Evolutionary conservation across 2,888 invertebrate genomes (phyloP), one percentile per base, ranked within the genome.

Genomic region (Drosophila robusta): DNA sequence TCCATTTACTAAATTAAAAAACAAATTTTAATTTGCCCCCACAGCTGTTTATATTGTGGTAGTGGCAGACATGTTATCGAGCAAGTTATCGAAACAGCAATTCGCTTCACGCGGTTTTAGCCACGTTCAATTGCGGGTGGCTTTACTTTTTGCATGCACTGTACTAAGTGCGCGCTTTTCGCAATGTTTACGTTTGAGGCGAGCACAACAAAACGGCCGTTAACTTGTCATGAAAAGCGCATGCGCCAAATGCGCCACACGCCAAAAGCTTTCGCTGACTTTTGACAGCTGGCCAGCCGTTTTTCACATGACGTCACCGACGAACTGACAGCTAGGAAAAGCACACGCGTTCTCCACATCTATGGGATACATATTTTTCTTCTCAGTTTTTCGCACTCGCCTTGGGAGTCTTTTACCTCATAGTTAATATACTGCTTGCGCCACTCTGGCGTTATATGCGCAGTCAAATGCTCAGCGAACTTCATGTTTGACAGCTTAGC

Each of bases 401-500:
- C 51, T 52, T 47, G 18, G 14, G 26, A n/a, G 26, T n/a, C 7
- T 11, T 70, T 76, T 89, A 95, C 95, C 94, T 95, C 95, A 93
- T 95, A 95, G 90, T 94, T 95, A 87, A 95, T 95, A 76, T 95
- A 98, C 91, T 98, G 97, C 91, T 97, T 97, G 78, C 97, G 94
- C 97, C 97, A 97, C 94, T 98, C 97, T 65, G 97, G 97, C 60
- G 97, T 98, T 77, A 98, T 96, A 90, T 98, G 97, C 39, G 97
- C 96, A 39, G 95, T 93, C 71, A 97, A 93, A 93, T 97, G 97
- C 92, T 98, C 97, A 11, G 97, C 96, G 91, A 98, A 97, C 94
- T 97, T 98, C 97, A 97, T 98, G 8, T 47, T 67, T 26, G 34
- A n/a, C 12, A 9, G 16, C 3, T 68, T 16, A 29, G 44, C 54